A percentile compares a stretch with the other conserved stretches of the same genome.
Evolutionary conservation across 2,797 vertebrate genomes (phyloP).

Genomic region (Pseudochirops cupreus): DNA sequence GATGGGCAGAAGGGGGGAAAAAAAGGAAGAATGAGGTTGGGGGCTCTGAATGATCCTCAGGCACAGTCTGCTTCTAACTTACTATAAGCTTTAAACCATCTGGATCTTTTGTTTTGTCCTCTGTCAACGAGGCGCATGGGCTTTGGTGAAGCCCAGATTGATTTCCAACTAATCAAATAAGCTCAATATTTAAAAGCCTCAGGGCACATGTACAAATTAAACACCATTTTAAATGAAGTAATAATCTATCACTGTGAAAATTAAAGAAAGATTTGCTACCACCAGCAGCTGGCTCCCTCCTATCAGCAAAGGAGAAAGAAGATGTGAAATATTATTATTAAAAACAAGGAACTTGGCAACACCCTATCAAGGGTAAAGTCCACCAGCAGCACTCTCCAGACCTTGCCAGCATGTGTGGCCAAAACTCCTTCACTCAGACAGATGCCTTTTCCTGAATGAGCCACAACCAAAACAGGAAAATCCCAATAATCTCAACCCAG

Average conservation of each 20-base stretch:
- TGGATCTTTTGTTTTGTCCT: background rate
- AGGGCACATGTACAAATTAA: constrained; percentile 65
- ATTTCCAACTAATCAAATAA: constrained; percentile 71
- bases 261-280: constrained; percentile 67
- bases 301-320: constrained; percentile 9
- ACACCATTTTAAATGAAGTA: constrained; percentile 64
- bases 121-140: background rate
- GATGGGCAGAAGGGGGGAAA: background rate
- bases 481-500: background rate
- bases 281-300: constrained; percentile 29
- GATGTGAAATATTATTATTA: constrained; percentile 65
- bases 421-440: background rate
- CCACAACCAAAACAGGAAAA: background rate
- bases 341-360: constrained; percentile 66
- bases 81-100: constrained; percentile 27
- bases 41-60: background rate
- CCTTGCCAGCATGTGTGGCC: background rate
- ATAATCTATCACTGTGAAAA: constrained; percentile 72
- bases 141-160: constrained; percentile 47
- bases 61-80: background rate
- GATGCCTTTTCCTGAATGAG: background rate
- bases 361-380: constrained; percentile 2
- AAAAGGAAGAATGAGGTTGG: background rate
- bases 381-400: background rate
- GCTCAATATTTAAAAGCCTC: constrained; percentile 63